These are phyloP conservation scores for Calonectris borealis DNA, from an alignment of 2,113 vertebrate species.

Conservation along the genomic window DNA sequence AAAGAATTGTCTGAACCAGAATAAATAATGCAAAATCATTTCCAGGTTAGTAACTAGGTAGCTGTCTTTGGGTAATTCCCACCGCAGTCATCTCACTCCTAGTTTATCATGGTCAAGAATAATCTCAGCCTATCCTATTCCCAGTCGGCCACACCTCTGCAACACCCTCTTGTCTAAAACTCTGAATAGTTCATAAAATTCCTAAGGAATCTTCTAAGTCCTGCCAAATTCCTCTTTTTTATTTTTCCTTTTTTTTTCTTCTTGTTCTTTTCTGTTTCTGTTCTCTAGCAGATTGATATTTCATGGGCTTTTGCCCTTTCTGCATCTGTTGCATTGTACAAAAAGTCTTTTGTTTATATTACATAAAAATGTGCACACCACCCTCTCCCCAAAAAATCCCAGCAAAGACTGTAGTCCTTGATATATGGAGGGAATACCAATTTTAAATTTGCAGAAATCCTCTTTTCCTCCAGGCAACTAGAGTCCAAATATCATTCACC, in stretches of 20 bases:
- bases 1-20: background rate
- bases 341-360: background rate
- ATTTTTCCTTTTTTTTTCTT: background rate
- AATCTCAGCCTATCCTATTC: background rate
- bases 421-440: background rate
- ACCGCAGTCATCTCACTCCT: background rate
- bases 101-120: background rate
- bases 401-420: background rate
- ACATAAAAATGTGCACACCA: background rate
- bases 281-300: background rate
- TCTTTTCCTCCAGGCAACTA: background rate
- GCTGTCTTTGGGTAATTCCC: background rate
- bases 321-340: background rate
- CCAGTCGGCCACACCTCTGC: background rate
- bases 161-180: conserved; percentile 22
- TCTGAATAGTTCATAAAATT: conserved; percentile 19
- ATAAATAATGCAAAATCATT: conserved; percentile 30
- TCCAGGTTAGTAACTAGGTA: background rate
- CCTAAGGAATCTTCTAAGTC: background rate
- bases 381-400: background rate
- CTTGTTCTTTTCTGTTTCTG: background rate
- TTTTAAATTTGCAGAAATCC: background rate
- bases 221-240: background rate
- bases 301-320: background rate
- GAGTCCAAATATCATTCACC: background rate